These are phyloP conservation scores for Pygmarrhopalites habei DNA, from an alignment of 1,140 invertebrate species.

Conservation along the genomic window DNA sequence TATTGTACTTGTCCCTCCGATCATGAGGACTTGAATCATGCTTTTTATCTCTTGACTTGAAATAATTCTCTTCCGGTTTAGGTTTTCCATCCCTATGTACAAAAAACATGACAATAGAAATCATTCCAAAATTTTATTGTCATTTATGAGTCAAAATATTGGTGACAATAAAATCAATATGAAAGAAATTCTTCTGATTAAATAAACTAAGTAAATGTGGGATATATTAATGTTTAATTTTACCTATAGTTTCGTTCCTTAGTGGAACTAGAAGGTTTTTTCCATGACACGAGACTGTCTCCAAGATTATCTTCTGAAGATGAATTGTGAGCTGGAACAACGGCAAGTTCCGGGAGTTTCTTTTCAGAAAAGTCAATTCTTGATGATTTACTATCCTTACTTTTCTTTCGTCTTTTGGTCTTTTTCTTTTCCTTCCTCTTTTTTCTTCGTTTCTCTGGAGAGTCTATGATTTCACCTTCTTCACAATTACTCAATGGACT, in stretches of 20 bases:
- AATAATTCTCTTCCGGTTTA: slow-evolving; percentile 41
- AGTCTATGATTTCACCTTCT: slow-evolving; percentile 52
- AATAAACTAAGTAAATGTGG: no score
- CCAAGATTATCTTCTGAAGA: slow-evolving; percentile 19
- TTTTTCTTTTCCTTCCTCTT: slow-evolving; percentile 43
- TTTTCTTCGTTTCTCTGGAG: slow-evolving; percentile 41
- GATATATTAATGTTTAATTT: no score
- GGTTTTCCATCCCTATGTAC: slow-evolving; percentile 56
- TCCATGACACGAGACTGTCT: slow-evolving; percentile 55
- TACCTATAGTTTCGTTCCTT: slow-evolving; percentile 67
- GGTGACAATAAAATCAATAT: no score
- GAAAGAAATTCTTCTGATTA: no score
- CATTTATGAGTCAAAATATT: no score
- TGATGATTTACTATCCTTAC: slow-evolving; percentile 18
- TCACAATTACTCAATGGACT: slow-evolving; percentile 43
- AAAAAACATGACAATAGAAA: no score
- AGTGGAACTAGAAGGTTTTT: slow-evolving; percentile 68
- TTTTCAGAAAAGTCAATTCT: slow-evolving; percentile 26
- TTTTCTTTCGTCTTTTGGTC: slow-evolving; percentile 24
- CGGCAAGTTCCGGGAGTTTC: slow-evolving; percentile 37
- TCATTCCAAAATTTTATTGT: no score
- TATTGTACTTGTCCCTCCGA: slow-evolving; percentile 1
- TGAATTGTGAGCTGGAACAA: slow-evolving; percentile 33
- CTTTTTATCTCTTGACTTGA: slow-evolving; percentile 31
- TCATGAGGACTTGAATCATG: slow-evolving; percentile 12